These are phyloP conservation scores for Gulo gulo DNA, from an alignment of 2,113 vertebrate genomes.

Conservation along the genomic window DNA sequence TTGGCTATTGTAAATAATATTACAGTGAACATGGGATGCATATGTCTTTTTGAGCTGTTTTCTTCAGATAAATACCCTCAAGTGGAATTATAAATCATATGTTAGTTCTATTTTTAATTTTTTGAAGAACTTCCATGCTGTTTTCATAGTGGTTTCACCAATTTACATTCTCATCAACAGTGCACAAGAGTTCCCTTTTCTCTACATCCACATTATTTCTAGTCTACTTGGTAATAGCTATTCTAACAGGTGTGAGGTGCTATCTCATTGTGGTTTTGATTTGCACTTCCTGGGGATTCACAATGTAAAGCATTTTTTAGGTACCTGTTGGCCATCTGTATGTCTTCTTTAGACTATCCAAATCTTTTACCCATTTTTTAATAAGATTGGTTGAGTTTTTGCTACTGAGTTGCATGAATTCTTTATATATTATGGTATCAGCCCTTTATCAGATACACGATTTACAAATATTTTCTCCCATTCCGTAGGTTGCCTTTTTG, in stretches of 20 bases:
- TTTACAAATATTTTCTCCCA: background rate
- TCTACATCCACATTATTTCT: background rate
- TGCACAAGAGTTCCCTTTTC: background rate
- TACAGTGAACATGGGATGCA: background rate
- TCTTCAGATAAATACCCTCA: background rate
- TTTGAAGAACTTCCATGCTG: background rate
- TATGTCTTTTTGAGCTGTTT: background rate
- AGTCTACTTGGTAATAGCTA: background rate
- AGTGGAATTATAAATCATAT: background rate
- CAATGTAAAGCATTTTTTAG: background rate
- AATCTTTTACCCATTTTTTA: background rate
- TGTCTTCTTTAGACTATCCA: background rate
- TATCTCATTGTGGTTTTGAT: background rate
- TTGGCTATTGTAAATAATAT: background rate
- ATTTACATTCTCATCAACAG: background rate
- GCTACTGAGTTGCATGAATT: background rate
- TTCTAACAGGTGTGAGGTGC: background rate
- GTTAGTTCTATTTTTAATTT: background rate
- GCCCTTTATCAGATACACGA: background rate
- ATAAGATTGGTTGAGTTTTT: background rate
- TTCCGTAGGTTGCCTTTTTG: background rate
- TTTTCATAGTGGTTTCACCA: background rate
- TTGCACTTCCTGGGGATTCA: background rate
- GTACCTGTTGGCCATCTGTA: background rate
- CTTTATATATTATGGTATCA: background rate